Evolutionary conservation across 1,140 invertebrate species (phyloP).

Genomic region (Drosophila tani): DNA sequence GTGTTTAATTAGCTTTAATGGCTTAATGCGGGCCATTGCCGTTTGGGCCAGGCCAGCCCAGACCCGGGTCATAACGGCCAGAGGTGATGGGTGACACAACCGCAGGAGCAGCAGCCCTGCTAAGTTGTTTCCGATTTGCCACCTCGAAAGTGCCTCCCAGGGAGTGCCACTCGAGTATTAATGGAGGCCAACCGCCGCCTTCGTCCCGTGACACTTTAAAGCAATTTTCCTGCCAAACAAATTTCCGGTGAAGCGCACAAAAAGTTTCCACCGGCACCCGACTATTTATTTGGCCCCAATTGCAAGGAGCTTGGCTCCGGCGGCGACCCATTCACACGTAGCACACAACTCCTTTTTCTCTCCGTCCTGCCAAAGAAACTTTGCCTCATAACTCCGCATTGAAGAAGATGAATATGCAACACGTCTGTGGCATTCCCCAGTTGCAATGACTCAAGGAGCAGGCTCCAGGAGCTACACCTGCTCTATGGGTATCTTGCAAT

Average conservation of each 20-base stretch:
- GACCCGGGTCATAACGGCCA: constrained; percentile 30
- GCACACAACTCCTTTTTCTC: constrained; percentile 38
- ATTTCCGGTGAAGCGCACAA: constrained; percentile 63
- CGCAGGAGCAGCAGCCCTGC: constrained; percentile 3
- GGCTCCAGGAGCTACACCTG: neutral
- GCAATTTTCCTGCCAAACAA: constrained; percentile 61
- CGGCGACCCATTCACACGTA: constrained; percentile 70
- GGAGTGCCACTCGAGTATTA: constrained; percentile 49
- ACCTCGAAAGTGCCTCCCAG: constrained; percentile 16
- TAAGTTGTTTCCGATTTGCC: constrained; percentile 40
- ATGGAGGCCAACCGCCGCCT: constrained; percentile 33
- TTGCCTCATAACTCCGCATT: constrained; percentile 80
- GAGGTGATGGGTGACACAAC: constrained; percentile 19
- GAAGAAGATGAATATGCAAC: constrained; percentile 82
- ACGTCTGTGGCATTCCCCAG: constrained; percentile 65
- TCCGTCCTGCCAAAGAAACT: constrained; percentile 58
- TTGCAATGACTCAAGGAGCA: constrained; percentile 30
- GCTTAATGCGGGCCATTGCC: constrained; percentile 55
- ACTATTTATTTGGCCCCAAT: constrained; percentile 81
- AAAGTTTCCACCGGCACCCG: constrained; percentile 37
- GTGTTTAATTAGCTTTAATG: constrained; percentile 77
- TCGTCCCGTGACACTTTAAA: constrained; percentile 57
- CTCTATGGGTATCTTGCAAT: constrained; percentile 4
- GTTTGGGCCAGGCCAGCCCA: constrained; percentile 20
- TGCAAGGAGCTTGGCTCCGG: constrained; percentile 31